Evolutionary conservation across 2,797 vertebrate genomes (phyloP).

Genomic region (Cetoscarus ocellatus): DNA sequence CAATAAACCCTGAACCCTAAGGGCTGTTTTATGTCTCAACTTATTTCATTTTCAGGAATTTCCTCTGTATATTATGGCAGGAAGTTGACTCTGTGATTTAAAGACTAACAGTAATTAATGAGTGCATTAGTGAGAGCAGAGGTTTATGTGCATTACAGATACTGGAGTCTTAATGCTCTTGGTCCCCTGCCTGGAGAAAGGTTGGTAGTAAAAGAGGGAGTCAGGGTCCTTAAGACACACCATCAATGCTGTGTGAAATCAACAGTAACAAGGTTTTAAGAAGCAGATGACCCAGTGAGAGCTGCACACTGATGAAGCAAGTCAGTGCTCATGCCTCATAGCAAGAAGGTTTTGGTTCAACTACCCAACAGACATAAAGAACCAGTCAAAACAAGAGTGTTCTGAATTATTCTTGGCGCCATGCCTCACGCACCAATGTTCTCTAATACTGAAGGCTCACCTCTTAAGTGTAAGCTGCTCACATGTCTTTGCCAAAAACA

Average conservation of each 20-base stretch:
- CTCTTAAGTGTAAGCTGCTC: no score
- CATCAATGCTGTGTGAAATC: neutral
- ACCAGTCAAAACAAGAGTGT: no score
- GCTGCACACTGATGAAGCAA: no score
- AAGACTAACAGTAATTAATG: neutral
- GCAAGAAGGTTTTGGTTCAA: no score
- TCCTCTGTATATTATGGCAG: neutral
- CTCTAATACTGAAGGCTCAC: no score
- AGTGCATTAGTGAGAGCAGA: neutral
- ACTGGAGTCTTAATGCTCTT: neutral
- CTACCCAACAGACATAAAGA: no score
- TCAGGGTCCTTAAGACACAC: no score
- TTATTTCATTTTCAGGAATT: neutral
- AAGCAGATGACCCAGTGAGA: no score
- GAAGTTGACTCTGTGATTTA: neutral
- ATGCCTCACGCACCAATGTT: no score
- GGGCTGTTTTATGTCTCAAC: neutral
- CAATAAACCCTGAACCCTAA: neutral
- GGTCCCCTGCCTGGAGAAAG: neutral
- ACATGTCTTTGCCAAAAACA: no score
- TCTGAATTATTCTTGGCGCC: no score
- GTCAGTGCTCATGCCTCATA: no score
- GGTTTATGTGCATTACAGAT: constrained; percentile 1
- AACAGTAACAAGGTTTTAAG: neutral
- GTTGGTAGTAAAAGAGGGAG: neutral